Evolutionary conservation across 2,113 vertebrate genomes (phyloP), one percentile per base, ranked within the genome.

Genomic region (Serinus canaria): DNA sequence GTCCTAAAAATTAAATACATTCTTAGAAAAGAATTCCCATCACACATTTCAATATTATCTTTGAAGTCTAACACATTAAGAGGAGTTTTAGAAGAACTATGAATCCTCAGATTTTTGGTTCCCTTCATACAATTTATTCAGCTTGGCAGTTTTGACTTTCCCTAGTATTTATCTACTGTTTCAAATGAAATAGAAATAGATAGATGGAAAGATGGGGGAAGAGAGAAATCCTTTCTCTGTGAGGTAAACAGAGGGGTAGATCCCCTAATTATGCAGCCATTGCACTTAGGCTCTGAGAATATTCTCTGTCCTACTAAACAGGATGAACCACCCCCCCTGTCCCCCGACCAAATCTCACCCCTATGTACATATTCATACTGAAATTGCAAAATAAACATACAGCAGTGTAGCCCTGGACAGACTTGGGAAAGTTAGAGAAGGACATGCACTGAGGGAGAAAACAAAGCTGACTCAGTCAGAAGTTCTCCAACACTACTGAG

Each of bases 301-400:
- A 7, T 74, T 76, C 33, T 67, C 11, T 46, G 37, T 31, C 31
- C 30, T 66, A 30, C 15, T 41, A 62, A 86, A 83, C 15, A 58
- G 35, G 28, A 78, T 21, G 13, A 70, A 6, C 20, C 4, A 24
- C 4, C 7, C 5, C 13, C 1, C 8, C 43, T 10, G 1, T 11
- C 41, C 41, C 41, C 41, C 5, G 13, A 10, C 17, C 14, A 67
- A 79, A 55, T 33, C 24, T 16, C 21, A 56, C 7, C 17, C 7
- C 19, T 44, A 5, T 16, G 7, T 33, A 50, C 22, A 18, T n/a
- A 64, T 20, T 52, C 21, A 15, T 19, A 25, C 1, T 10, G 31
- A 84, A 67, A 63, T 39, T 43, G 30, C 11, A 74, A 70, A 78
- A 47, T n/a, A 81, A 81, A 31, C 8, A 23, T 33, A 43, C 1